Evolutionary conservation across 2,113 vertebrate species (phyloP).

Genomic region (Gymnobelideus leadbeateri): DNA sequence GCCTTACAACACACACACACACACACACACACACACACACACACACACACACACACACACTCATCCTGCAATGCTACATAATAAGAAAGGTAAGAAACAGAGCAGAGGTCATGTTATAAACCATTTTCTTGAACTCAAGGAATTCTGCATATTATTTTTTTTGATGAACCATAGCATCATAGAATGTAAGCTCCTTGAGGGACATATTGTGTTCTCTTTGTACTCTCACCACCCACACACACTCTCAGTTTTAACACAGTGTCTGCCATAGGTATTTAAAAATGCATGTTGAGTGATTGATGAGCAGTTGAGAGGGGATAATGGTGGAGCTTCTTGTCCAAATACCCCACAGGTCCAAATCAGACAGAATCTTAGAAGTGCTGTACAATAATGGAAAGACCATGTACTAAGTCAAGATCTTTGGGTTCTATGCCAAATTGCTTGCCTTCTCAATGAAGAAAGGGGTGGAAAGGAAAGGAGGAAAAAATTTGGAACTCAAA

Average conservation of each 20-base stretch:
- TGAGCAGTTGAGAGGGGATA: background rate
- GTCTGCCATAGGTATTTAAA: background rate
- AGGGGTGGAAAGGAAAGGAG: no score
- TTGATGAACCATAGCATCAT: background rate
- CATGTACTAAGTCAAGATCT: background rate
- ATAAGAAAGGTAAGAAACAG: background rate
- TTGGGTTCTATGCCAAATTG: background rate
- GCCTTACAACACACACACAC: background rate
- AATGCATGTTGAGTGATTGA: background rate
- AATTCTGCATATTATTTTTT: background rate
- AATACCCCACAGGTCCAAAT: background rate
- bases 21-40: background rate
- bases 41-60: background rate
- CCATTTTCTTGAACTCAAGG: background rate
- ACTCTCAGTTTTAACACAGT: background rate
- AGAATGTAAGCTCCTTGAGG: background rate
- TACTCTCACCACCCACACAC: no score
- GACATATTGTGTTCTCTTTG: background rate
- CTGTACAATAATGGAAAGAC: background rate
- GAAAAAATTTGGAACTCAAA: no score
- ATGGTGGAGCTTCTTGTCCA: background rate
- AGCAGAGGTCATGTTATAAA: background rate
- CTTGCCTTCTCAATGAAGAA: no score
- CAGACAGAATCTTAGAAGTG: background rate
- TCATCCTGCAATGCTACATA: conserved; percentile 29